Evolutionary conservation across 2,888 invertebrate species (phyloP).

Genomic region (Anorthoa munda): DNA sequence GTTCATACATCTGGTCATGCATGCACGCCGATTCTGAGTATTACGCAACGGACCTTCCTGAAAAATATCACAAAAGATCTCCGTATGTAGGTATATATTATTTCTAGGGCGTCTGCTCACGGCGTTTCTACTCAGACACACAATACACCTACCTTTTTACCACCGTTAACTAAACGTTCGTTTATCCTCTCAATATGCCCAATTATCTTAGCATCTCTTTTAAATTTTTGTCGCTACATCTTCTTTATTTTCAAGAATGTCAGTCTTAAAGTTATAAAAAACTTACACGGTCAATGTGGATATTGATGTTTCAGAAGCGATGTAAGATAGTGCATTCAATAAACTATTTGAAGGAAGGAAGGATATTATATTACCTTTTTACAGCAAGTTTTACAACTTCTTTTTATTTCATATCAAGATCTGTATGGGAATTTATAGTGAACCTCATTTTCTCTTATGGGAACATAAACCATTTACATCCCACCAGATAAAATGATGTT

Average conservation of each 20-base stretch:
- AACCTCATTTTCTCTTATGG: constrained; percentile 46
- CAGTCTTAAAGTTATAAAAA: constrained; percentile 4
- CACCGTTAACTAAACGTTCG: not conserved
- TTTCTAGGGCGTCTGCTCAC: not conserved
- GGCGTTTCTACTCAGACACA: not conserved
- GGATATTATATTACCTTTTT: constrained; percentile 30
- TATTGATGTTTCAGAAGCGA: constrained; percentile 4
- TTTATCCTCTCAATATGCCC: not conserved
- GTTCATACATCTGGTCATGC: too few relatives aligned
- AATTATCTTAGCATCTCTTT: not conserved
- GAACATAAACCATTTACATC: constrained; percentile 55
- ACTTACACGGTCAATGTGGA: not conserved
- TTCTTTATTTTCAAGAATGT: not conserved
- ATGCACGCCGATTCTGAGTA: not conserved
- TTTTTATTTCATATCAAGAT: constrained; percentile 50
- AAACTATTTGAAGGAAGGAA: constrained; percentile 18
- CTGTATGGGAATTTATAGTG: constrained; percentile 32
- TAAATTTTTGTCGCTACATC: not conserved
- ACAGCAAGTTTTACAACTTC: constrained; percentile 40
- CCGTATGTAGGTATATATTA: not conserved
- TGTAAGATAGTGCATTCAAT: constrained; percentile 23
- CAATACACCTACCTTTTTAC: not conserved
- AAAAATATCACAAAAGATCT: too few relatives aligned
- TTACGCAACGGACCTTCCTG: not conserved
- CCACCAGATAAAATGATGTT: constrained; percentile 34